Evolutionary conservation across 2,113 vertebrate genomes (phyloP).

Genomic region (Pica pica): DNA sequence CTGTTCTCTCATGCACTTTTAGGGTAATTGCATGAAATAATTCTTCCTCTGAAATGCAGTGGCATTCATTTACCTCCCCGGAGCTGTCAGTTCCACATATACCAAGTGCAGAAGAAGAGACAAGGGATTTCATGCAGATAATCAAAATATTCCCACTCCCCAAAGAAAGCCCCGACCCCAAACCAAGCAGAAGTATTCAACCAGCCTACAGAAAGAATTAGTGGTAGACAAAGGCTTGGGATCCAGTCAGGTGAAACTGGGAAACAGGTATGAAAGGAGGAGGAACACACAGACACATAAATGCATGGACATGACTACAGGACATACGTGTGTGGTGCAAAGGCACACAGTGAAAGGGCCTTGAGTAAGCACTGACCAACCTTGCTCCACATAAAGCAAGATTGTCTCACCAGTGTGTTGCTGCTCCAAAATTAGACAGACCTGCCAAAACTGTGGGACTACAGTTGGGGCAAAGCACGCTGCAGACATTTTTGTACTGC

Average conservation of each 20-base stretch:
- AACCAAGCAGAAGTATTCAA: background rate
- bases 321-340: background rate
- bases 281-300: background rate
- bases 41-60: conserved; percentile 56
- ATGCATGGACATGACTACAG: rapidly evolving
- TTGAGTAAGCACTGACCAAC: background rate
- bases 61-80: conserved; percentile 23
- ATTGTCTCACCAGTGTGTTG: background rate
- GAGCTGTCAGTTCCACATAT: conserved; percentile 7
- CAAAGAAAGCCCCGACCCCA: background rate
- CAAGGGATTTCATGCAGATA: conserved; percentile 2
- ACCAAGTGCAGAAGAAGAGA: background rate
- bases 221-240: background rate
- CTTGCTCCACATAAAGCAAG: background rate
- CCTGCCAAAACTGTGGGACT: background rate
- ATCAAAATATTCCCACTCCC: background rate
- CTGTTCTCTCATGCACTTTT: conserved; percentile 36
- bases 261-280: background rate
- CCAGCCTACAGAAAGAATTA: background rate
- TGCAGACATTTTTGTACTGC: too few relatives aligned
- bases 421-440: background rate
- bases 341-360: background rate
- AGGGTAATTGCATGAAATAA: conserved; percentile 63
- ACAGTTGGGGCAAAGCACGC: rapidly evolving
- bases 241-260: background rate